These are phyloP conservation scores for Enteromius fasciolatus DNA, from an alignment of 2,797 vertebrate genomes.

Conservation along the genomic window DNA sequence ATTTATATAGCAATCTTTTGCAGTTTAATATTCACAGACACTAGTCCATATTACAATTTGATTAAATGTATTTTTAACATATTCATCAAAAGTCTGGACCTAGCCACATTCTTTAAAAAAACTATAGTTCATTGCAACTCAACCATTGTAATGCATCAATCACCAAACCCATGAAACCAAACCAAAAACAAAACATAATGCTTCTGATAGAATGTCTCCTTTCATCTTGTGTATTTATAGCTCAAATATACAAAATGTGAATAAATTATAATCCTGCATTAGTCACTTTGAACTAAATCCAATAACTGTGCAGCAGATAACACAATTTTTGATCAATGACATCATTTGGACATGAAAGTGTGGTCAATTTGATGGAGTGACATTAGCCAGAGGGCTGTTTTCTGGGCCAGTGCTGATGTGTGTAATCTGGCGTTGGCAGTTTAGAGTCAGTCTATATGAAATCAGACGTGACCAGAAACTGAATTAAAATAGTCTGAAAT, in stretches of 20 bases:
- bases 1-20: neutral
- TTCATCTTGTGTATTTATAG: neutral
- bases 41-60: neutral
- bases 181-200: neutral
- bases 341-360: neutral
- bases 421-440: conserved; percentile 7
- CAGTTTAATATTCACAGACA: neutral
- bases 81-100: too few relatives aligned
- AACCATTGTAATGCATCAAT: neutral
- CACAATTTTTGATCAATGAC: conserved; percentile 10
- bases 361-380: neutral
- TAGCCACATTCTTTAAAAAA: neutral
- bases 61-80: neutral
- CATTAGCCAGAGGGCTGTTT: conserved; percentile 23
- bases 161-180: neutral
- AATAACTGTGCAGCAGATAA: neutral
- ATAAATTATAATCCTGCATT: neutral
- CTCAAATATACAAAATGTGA: neutral
- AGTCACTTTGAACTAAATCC: neutral
- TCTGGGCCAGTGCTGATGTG: conserved; percentile 3
- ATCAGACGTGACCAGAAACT: conserved; percentile 4
- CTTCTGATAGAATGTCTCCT: neutral
- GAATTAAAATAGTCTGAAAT: neutral
- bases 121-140: neutral
- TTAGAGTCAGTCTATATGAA: neutral